A percentile compares a stretch with the other conserved stretches of the same genome.
phyloP scores from a whole-genome alignment of 2,888 invertebrate genomes.

The Tyria jacobaeae region DNA sequence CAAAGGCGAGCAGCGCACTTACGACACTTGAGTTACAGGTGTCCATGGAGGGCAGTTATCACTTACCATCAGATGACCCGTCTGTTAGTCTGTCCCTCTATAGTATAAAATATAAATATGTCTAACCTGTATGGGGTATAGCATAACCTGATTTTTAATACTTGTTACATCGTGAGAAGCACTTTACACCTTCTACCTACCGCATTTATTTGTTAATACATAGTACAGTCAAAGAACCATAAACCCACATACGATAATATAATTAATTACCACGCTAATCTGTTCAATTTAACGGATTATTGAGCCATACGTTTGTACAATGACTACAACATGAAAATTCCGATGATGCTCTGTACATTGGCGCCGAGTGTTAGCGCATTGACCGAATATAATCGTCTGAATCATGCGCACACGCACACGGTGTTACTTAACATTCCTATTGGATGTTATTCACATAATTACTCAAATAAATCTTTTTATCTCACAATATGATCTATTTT shows the following conservation, averaged over 20 bases:
- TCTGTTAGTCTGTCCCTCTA: neutral
- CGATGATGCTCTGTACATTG: slow-evolving; percentile 49
- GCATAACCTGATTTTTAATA: neutral
- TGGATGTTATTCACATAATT: slow-evolving; percentile 78
- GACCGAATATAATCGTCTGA: slow-evolving; percentile 79
- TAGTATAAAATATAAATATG: neutral
- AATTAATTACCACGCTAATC: slow-evolving; percentile 47
- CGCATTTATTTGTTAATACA: neutral
- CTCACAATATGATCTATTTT: slow-evolving; percentile 55
- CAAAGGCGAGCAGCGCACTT: too few relatives aligned
- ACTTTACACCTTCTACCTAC: neutral
- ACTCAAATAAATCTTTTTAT: slow-evolving; percentile 77
- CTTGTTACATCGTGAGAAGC: neutral
- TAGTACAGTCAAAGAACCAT: slow-evolving; percentile 16
- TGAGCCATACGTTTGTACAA: slow-evolving; percentile 39
- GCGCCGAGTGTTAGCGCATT: slow-evolving; percentile 78
- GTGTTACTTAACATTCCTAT: slow-evolving; percentile 83
- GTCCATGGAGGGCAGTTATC: too few relatives aligned
- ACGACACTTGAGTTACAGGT: too few relatives aligned
- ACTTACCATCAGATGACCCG: too few relatives aligned
- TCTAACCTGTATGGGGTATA: neutral
- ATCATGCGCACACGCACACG: slow-evolving; percentile 70
- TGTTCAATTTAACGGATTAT: slow-evolving; percentile 44
- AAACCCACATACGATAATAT: slow-evolving; percentile 36
- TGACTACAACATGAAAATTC: slow-evolving; percentile 45